Base-by-base conservation (phyloP, 2,797 vertebrate species). In the Silurus lanzhouensis region DNA sequence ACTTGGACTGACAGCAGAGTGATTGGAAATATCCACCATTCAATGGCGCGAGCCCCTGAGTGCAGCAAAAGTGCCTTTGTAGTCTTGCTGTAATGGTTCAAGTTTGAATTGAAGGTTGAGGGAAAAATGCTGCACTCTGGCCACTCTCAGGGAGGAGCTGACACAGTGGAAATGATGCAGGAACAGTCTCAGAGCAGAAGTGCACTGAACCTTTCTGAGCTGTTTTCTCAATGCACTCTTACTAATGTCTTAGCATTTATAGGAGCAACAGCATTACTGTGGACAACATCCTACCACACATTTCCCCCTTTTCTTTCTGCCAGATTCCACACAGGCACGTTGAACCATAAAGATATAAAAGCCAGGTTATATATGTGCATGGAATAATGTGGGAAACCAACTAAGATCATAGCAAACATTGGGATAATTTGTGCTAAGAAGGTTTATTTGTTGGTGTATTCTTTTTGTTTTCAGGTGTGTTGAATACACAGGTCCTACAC, bases 21-120 rank as follows among this genome's bases (percentile, higher is more conserved):
- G 95, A 96, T 96, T 96, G 95, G 95, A 96, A 96, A 95, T 96
- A 96, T 96, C 95, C 95, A 95, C 95, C 94, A 95, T 95, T 96
- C 95, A 95, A 93, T 93, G 92, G 92, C 80, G 91, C 92, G 94
- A 94, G 94, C 94, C 95, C 93, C 95, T 96, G 95, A 95, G 95
- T 95, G 94, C 95, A 93, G 85, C 89, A 92, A 95, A 96, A 96
- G 95, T 96, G 95, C 95, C 96, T 96, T 96, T 96, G 95, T 96
- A 96, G 95, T 95, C 95, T 94, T 95, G 93, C 95, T 95, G 94
- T 96, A 96, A 96, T 96, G 95, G 95, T 92, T 94, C 95, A 95
- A 96, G 95, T 95, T 95, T 95, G 95, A 96, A 95, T 95, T 96
- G 95, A 96, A 95, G 95, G 95, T 95, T 95, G 95, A 94, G 92